Evolutionary conservation across 2,888 invertebrate genomes (phyloP).

Genomic region (Acleris literana): DNA sequence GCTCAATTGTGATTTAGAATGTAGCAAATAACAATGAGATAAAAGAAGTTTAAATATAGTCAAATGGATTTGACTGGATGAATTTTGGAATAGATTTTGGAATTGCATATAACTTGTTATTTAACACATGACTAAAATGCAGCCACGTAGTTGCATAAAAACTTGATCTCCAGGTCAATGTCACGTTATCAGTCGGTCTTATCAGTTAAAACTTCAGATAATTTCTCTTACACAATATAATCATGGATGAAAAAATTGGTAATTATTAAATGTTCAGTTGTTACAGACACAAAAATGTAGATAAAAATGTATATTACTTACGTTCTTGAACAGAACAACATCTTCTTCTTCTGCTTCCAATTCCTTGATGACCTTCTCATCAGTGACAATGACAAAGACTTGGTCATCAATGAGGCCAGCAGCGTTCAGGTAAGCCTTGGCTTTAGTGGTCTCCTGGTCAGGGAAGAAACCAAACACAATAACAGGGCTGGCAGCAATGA

Average conservation of each 20-base stretch:
- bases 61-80: too few relatives aligned
- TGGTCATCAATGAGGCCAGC: slow-evolving; percentile 93
- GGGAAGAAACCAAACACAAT: slow-evolving; percentile 96
- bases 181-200: slow-evolving; percentile 14
- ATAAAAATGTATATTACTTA: slow-evolving; percentile 65
- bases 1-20: too few relatives aligned
- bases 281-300: not conserved
- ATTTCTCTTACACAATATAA: too few relatives aligned
- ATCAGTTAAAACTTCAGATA: slow-evolving; percentile 1
- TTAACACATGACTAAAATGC: slow-evolving; percentile 7
- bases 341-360: slow-evolving; percentile 91
- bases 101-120: not conserved
- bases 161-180: slow-evolving; percentile 22
- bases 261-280: not conserved
- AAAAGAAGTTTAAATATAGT: too few relatives aligned
- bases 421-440: slow-evolving; percentile 92
- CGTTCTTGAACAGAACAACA: slow-evolving; percentile 96
- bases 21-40: too few relatives aligned
- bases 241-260: not conserved
- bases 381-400: slow-evolving; percentile 93
- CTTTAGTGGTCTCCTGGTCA: slow-evolving; percentile 89
- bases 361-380: slow-evolving; percentile 90
- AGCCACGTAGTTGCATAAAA: slow-evolving; percentile 13
- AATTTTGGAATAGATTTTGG: too few relatives aligned
- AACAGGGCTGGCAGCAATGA: slow-evolving; percentile 91